A percentile compares a stretch with the other conserved stretches of the same genome.
These are phyloP conservation scores for Drosophila arawakana DNA, from an alignment of 1,140 invertebrate genomes.

Conservation along the genomic window DNA sequence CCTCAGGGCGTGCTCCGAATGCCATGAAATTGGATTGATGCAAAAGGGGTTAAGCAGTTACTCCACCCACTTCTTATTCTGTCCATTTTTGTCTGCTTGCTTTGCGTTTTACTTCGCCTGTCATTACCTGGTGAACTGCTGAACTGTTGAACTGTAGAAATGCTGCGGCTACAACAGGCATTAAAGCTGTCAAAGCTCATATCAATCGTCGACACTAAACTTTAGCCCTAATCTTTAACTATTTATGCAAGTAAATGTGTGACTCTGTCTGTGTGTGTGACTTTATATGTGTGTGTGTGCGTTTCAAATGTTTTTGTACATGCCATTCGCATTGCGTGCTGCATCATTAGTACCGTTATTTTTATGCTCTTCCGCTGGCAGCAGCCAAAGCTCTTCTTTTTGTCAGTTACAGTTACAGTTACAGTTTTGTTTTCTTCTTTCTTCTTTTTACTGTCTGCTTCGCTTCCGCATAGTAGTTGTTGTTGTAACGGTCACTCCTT, in stretches of 20 bases:
- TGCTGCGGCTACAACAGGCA: background rate
- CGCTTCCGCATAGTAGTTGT: slow-evolving; percentile 48
- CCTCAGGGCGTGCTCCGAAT: background rate
- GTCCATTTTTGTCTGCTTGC: background rate
- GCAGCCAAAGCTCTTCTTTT: slow-evolving; percentile 29
- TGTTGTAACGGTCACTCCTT: slow-evolving; percentile 4
- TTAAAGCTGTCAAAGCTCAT: slow-evolving; percentile 27
- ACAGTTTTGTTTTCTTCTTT: too few species aligned
- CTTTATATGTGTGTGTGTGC: background rate
- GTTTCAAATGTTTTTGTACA: slow-evolving; percentile 4
- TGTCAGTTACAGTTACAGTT: slow-evolving; percentile 46
- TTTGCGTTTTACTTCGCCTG: background rate
- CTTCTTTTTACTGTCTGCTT: slow-evolving; percentile 46
- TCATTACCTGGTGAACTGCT: slow-evolving; percentile 18
- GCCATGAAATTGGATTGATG: too few species aligned
- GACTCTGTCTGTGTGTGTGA: background rate
- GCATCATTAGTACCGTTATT: slow-evolving; percentile 78
- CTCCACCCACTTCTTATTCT: too few species aligned
- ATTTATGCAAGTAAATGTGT: slow-evolving; percentile 11
- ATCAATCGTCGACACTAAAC: slow-evolving; percentile 12
- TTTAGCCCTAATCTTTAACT: slow-evolving; percentile 28
- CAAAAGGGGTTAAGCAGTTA: too few species aligned
- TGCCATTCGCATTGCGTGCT: slow-evolving; percentile 51
- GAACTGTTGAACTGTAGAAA: background rate
- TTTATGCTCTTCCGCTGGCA: slow-evolving; percentile 70